Evolutionary conservation across 2,888 invertebrate genomes (phyloP).

Genomic region (Nephrotoma appendiculata): DNA sequence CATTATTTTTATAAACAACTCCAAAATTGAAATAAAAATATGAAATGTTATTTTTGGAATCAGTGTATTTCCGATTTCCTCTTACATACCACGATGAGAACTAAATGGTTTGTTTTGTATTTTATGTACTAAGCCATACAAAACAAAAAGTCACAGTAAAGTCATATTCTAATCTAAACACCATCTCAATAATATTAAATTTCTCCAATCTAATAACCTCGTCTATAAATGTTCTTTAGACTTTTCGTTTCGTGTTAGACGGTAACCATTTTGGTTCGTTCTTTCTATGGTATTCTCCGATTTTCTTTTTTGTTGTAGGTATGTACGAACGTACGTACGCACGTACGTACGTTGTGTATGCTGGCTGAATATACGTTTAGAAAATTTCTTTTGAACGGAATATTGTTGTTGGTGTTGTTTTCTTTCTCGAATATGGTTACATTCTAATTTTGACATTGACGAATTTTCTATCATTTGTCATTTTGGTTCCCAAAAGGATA

Average conservation of each 20-base stretch:
- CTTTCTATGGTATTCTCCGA: not conserved
- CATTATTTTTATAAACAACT: not conserved
- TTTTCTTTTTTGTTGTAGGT: not conserved
- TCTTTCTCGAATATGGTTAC: conserved; percentile 20
- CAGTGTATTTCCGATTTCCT: not conserved
- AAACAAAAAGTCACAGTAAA: not conserved
- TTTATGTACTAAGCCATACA: not conserved
- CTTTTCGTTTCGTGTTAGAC: not conserved
- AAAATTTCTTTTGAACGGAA: not conserved
- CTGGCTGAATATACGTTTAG: not conserved
- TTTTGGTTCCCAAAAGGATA: conserved; percentile 29
- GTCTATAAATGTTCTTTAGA: not conserved
- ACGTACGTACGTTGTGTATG: not conserved
- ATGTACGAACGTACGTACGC: not conserved
- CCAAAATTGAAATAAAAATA: not conserved
- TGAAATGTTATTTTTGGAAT: not conserved
- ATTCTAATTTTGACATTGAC: conserved; percentile 37
- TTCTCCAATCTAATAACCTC: not conserved
- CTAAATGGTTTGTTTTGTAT: not conserved
- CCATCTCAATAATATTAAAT: not conserved
- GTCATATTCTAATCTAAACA: not conserved
- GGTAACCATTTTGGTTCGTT: not conserved
- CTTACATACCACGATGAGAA: not conserved
- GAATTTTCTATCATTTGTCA: conserved; percentile 33
- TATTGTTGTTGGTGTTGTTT: not conserved